Evolutionary conservation across 1,140 invertebrate genomes (phyloP), one percentile per base, ranked within the genome.

Genomic region (Brachionus asplanchnoidis): DNA sequence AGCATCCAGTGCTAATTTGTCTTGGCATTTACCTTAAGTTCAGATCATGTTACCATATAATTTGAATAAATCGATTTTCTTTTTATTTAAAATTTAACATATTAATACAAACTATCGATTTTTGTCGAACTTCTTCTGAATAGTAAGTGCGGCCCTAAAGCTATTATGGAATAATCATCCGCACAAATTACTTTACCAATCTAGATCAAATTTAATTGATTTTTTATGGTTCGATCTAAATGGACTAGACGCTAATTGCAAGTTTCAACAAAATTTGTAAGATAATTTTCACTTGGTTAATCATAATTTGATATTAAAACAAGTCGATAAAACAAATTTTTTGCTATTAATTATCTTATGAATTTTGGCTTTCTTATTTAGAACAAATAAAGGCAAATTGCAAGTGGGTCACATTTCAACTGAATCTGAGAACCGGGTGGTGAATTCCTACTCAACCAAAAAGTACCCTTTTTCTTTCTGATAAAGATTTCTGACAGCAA

Each of bases 251-350:
- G 17, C 20, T 60, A 60, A 60, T 60, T 60, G 53, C 53, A 60
- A 23, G 9, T 26, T 60, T 60, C n/a, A 60, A 60, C 53, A 60
- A 60, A 60, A 26, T 60, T 60, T 60, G 1, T 17, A 60, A 60
- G 53, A 60, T 60, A 60, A 60, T 60, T 60, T 60, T 60, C 53
- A 60, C 53, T 60, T 60, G 53, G 53, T 60, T 60, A 60, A 60
- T 60, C 53, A 60, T 60, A 60, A 60, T 60, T 60, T 60, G 53
- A 60, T 60, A 60, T 20, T 60, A 60, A 60, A 60, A 60, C 17
- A 17, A 20, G 53, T 60, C 17, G 17, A 60, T 60, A 60, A 20
- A 20, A 2, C 53, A 20, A 20, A 60, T 60, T 20, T 46, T 46
- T 36, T 36, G 32, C 32, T 46, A 23, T 60, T 60, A 60, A 60